These are phyloP conservation scores for Drosophila lacteicornis DNA, from an alignment of 1,140 invertebrate genomes.

Conservation along the genomic window DNA sequence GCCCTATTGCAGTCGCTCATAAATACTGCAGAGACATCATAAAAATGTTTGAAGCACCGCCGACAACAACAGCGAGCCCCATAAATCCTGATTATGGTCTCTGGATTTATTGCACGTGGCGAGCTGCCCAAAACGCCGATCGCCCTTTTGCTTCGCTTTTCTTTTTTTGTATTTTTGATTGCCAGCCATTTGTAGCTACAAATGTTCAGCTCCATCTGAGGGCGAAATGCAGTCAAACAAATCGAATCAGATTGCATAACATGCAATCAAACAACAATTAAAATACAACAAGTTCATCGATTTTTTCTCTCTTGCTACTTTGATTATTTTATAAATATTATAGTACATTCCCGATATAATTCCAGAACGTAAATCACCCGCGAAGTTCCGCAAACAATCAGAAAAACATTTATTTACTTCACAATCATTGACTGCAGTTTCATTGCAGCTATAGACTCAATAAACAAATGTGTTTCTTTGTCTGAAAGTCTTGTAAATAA, in stretches of 20 bases:
- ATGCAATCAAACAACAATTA: not conserved
- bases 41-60: constrained; percentile 82
- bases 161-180: constrained; percentile 8
- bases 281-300: no score
- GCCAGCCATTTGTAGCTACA: constrained; percentile 34
- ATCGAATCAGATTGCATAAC: constrained; percentile 8
- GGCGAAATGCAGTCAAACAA: constrained; percentile 23
- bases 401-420: constrained; percentile 15
- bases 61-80: constrained; percentile 61
- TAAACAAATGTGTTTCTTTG: constrained; percentile 45
- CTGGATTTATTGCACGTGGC: constrained; percentile 75
- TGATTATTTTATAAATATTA: no score
- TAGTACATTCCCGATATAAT: not conserved
- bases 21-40: constrained; percentile 83
- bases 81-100: constrained; percentile 84
- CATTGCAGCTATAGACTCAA: constrained; percentile 20
- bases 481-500: constrained; percentile 50
- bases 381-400: constrained; percentile 9
- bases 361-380: not conserved
- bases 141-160: constrained; percentile 14
- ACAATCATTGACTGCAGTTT: constrained; percentile 36
- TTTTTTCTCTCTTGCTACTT: no score
- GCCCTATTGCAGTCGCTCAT: constrained; percentile 49
- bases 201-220: constrained; percentile 7
- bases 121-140: constrained; percentile 43